phyloP scores from a whole-genome alignment of 2,888 invertebrate species.

The Drosophila koepferae region DNA sequence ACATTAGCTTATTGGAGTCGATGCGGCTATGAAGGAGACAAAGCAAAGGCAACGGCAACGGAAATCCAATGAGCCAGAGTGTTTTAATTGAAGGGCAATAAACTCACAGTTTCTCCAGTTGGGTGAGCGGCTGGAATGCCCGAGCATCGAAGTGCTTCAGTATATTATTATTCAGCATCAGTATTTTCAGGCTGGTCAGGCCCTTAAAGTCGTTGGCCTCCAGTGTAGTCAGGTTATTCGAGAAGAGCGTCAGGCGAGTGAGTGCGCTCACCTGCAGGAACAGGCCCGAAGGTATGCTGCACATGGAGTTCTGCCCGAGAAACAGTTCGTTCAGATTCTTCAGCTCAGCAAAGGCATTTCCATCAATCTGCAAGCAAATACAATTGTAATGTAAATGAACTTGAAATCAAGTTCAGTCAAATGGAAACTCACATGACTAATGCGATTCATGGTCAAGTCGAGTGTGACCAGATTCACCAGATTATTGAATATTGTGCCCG shows the following conservation, averaged over 20 bases:
- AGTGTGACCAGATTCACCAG: constrained; percentile 76
- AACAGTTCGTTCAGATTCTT: constrained; percentile 86
- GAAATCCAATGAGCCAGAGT: neutral
- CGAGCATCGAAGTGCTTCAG: constrained; percentile 85
- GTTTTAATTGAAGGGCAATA: neutral
- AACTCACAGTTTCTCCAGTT: constrained; percentile 86
- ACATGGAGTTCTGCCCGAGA: constrained; percentile 87
- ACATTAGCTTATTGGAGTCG: constrained; percentile 88
- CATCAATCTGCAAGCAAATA: constrained; percentile 77
- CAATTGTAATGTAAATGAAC: neutral
- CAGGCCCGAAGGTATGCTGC: constrained; percentile 85
- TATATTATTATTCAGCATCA: constrained; percentile 88
- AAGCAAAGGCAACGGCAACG: neutral
- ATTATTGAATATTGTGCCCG: constrained; percentile 81
- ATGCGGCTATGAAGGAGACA: constrained; percentile 84
- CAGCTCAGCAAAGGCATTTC: constrained; percentile 85
- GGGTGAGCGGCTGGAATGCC: constrained; percentile 85
- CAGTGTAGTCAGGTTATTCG: constrained; percentile 86
- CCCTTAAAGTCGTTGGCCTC: constrained; percentile 86
- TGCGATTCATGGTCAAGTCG: constrained; percentile 84
- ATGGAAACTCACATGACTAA: constrained; percentile 69
- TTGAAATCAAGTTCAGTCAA: too few species aligned
- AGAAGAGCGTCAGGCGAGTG: constrained; percentile 86
- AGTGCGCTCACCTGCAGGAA: constrained; percentile 86
- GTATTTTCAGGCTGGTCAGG: constrained; percentile 85